Evolutionary conservation across 1,140 invertebrate genomes (phyloP).

Genomic region (Brachionus rotundiformis): DNA sequence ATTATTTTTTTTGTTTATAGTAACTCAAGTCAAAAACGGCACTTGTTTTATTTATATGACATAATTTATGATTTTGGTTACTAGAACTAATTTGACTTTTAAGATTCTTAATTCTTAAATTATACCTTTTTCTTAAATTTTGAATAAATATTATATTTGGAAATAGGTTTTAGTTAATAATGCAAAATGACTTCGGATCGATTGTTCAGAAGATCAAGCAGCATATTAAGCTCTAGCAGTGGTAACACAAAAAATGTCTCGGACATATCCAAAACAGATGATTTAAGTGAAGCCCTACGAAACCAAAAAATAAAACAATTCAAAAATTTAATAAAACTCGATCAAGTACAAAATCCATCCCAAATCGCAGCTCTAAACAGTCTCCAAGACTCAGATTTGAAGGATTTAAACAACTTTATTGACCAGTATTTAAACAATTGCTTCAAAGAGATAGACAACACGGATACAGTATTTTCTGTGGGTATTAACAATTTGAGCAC

Average conservation of each 20-base stretch:
- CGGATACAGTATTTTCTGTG: background rate
- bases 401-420: background rate
- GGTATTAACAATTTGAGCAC: background rate
- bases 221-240: background rate
- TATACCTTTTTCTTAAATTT: background rate
- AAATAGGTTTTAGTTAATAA: background rate
- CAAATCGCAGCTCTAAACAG: conserved; percentile 15
- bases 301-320: conserved; percentile 41
- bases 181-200: conserved; percentile 35
- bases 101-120: background rate
- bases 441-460: background rate
- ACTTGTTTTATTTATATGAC: background rate
- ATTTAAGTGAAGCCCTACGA: background rate
- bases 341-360: conserved; percentile 2
- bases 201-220: conserved; percentile 4
- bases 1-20: conserved; percentile 5
- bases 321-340: conserved; percentile 41
- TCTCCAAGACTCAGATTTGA: conserved; percentile 30
- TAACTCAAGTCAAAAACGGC: conserved; percentile 8
- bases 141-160: too few relatives aligned
- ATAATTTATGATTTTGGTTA: conserved; percentile 20
- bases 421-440: conserved; percentile 29
- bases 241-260: background rate
- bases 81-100: conserved; percentile 14
- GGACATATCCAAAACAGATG: background rate